Evolutionary conservation across 2,888 invertebrate species (phyloP).

Genomic region (Glyphotaelius pellucidus): DNA sequence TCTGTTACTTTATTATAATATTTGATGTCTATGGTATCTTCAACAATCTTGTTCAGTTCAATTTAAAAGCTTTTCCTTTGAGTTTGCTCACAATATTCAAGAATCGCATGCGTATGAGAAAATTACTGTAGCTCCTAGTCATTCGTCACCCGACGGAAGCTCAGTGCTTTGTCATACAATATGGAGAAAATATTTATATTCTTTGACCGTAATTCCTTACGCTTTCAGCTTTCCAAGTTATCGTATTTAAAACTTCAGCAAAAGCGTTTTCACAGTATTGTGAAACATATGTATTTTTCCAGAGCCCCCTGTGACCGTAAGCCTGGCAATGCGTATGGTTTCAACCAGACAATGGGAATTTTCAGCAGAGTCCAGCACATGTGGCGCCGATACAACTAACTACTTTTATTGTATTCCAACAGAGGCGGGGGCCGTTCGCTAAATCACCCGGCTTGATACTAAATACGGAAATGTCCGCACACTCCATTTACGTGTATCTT

Average conservation of each 20-base stretch:
- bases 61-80: neutral
- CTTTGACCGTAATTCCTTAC: neutral
- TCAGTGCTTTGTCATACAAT: neutral
- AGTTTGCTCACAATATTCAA: neutral
- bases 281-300: neutral
- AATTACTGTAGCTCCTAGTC: neutral
- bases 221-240: neutral
- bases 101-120: neutral
- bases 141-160: neutral
- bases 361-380: constrained; percentile 52
- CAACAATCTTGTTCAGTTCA: neutral
- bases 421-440: constrained; percentile 26
- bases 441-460: constrained; percentile 40
- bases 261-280: neutral
- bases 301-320: neutral
- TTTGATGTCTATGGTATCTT: neutral
- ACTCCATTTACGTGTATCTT: neutral
- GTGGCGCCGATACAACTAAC: constrained; percentile 50
- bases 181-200: neutral
- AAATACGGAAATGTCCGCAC: constrained; percentile 26
- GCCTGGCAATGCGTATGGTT: neutral
- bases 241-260: neutral
- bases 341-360: constrained; percentile 52
- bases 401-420: constrained; percentile 55
- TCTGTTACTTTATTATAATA: too few species aligned